phyloP scores from a whole-genome alignment of 2,113 vertebrate species.

The Capreolus pygargus region DNA sequence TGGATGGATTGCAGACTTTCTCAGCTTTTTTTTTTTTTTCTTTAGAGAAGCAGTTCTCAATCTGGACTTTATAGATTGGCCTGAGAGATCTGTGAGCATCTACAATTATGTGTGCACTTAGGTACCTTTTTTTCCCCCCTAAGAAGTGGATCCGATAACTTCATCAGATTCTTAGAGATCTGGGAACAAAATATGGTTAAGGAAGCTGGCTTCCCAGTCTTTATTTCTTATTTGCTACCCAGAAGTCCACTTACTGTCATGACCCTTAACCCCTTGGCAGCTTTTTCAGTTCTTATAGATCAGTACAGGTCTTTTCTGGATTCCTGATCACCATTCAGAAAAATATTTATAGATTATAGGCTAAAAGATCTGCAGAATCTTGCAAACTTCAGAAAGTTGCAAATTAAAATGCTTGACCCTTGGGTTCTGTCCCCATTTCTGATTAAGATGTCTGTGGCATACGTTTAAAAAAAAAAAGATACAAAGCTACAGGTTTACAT shows the following conservation, averaged over 20 bases:
- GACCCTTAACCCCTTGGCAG: not conserved
- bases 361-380: not conserved
- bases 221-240: not conserved
- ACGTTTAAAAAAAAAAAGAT: not conserved
- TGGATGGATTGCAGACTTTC: not conserved
- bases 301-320: not conserved
- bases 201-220: not conserved
- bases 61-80: not conserved
- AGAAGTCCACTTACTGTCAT: not conserved
- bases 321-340: not conserved
- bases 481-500: not conserved
- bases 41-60: not conserved
- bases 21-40: not conserved
- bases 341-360: not conserved
- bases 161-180: not conserved
- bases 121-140: rapidly evolving
- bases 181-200: not conserved
- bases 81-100: not conserved
- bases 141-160: not conserved
- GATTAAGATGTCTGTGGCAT: not conserved
- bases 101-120: not conserved
- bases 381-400: not conserved
- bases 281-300: not conserved
- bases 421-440: not conserved
- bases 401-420: not conserved